Conservation (phyloP, 1,140 invertebrate species). For the Temnothorax curvispinosus region DNA sequence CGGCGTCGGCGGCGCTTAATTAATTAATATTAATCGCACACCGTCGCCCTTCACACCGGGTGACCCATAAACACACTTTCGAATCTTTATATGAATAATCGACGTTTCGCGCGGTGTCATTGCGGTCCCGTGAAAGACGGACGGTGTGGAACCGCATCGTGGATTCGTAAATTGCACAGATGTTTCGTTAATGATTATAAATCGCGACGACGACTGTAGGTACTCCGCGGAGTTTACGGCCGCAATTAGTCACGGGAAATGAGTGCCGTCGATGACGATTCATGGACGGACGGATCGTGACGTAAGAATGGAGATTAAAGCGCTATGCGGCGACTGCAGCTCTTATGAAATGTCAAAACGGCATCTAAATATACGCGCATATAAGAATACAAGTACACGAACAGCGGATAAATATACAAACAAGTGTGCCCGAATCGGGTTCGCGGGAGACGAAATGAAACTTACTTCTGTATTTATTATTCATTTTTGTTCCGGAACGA, state of each 20-base stretch:
- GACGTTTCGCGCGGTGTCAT: neutral
- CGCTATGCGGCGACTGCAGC: neutral
- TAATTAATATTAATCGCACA: constrained; percentile 52
- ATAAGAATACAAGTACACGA: neutral
- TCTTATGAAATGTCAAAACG: constrained; percentile 46
- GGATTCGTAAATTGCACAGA: neutral
- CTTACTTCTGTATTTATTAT: constrained; percentile 11
- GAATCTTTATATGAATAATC: constrained; percentile 29
- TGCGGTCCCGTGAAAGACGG: neutral
- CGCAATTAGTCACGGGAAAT: constrained; percentile 55
- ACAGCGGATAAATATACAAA: constrained; percentile 32
- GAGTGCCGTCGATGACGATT: constrained; percentile 43
- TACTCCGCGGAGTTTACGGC: constrained; percentile 1
- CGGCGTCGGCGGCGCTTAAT: constrained; percentile 1
- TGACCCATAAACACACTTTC: constrained; percentile 45
- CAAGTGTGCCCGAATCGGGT: constrained; percentile 22
- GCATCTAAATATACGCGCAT: constrained; percentile 33
- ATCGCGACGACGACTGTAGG: neutral
- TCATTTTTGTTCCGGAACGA: neutral
- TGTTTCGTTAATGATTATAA: constrained; percentile 38
- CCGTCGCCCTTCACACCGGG: neutral
- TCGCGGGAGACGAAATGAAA: constrained; percentile 1
- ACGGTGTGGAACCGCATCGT: neutral
- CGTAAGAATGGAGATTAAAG: constrained; percentile 51
- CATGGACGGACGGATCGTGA: constrained; percentile 30